These are phyloP conservation scores for Aphidius gifuensis DNA, from an alignment of 1,140 invertebrate species.

Conservation along the genomic window DNA sequence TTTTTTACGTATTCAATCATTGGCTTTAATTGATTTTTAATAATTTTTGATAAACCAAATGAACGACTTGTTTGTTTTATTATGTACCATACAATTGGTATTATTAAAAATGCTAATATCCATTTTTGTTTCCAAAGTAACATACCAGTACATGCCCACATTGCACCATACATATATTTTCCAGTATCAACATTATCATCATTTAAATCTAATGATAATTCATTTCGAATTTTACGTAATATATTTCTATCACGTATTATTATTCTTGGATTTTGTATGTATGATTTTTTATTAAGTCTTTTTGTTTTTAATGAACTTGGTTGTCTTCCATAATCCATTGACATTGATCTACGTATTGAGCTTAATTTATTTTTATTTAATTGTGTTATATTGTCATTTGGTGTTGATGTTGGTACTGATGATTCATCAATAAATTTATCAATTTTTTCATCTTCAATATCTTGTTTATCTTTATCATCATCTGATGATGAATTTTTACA, in stretches of 20 bases:
- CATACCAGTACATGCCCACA: slow-evolving; percentile 68
- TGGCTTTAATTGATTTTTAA: slow-evolving; percentile 37
- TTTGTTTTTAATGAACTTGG: no score
- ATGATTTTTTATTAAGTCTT: no score
- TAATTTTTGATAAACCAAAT: slow-evolving; percentile 52
- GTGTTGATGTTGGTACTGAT: not conserved
- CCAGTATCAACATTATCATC: slow-evolving; percentile 53
- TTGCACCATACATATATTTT: slow-evolving; percentile 64
- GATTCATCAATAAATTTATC: slow-evolving; percentile 20
- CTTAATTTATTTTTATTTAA: slow-evolving; percentile 14
- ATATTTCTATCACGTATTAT: slow-evolving; percentile 40
- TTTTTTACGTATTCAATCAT: slow-evolving; percentile 33
- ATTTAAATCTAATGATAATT: slow-evolving; percentile 25
- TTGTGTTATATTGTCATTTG: no score
- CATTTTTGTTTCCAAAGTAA: slow-evolving; percentile 70
- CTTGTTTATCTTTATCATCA: not conserved
- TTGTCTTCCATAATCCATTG: no score
- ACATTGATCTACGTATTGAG: slow-evolving; percentile 19
- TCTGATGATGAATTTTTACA: not conserved
- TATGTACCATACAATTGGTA: slow-evolving; percentile 65
- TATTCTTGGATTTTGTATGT: not conserved
- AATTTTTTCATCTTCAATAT: slow-evolving; percentile 21
- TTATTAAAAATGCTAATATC: slow-evolving; percentile 64
- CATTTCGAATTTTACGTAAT: slow-evolving; percentile 47
- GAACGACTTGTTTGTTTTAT: slow-evolving; percentile 60